Percentiles rank a stretch among this genome's conserved stretches.
These are phyloP conservation scores for Himalopsyche tibetana DNA, from an alignment of 2,888 invertebrate genomes.

Conservation along the genomic window DNA sequence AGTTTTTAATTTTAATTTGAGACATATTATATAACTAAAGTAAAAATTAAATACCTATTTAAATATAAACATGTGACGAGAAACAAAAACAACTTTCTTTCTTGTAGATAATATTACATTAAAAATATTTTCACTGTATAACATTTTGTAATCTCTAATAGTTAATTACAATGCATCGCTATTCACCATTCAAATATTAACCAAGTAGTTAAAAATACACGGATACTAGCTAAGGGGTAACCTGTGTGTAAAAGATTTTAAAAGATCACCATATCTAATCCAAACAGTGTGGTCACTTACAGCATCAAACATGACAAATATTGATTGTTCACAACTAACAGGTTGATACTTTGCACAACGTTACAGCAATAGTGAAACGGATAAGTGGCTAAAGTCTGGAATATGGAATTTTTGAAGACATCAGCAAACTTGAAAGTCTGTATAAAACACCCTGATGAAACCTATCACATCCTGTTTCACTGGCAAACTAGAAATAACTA, in stretches of 20 bases:
- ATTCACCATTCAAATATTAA: not conserved
- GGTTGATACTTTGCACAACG: too few relatives aligned
- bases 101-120: not conserved
- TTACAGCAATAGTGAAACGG: too few relatives aligned
- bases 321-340: not conserved
- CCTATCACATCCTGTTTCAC: too few relatives aligned
- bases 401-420: too few relatives aligned
- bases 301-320: slow-evolving; percentile 1
- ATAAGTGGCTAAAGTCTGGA: too few relatives aligned
- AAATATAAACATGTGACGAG: not conserved
- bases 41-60: not conserved
- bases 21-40: too few relatives aligned
- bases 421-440: too few relatives aligned
- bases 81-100: not conserved
- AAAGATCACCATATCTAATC: not conserved
- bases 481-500: too few relatives aligned
- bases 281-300: not conserved
- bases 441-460: too few relatives aligned
- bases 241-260: slow-evolving; percentile 7
- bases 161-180: not conserved
- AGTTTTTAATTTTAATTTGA: too few relatives aligned
- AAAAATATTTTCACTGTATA: not conserved
- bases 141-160: slow-evolving; percentile 28
- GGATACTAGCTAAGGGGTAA: not conserved
- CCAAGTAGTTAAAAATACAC: not conserved